Base-by-base conservation (phyloP, 92 coral and sea anemone species). In the Bergia puertoricense region DNA sequence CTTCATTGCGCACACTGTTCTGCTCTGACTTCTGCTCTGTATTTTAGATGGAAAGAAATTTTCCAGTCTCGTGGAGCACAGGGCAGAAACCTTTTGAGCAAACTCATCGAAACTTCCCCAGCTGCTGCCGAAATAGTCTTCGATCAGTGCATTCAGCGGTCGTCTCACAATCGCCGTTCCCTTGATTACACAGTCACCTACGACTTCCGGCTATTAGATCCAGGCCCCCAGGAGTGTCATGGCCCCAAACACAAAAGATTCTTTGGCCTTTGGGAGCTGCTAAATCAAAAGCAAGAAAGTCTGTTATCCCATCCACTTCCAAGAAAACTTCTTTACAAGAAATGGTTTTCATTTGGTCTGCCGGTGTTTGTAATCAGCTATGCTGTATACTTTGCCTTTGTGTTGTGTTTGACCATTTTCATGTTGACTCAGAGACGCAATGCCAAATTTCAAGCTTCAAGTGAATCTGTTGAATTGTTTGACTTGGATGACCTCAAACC, bases 201-300 rank as follows among this genome's bases (percentile, higher is more conserved):
- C 67, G 98, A 95, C 85, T 95, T 95, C 86, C 89, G 91, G 42
- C 81, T 94, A 56, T 91, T 95, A 36, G 98, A 95, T 83, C 95
- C 98, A 88, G 98, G 97, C 37, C 94, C 95, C 41, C 85, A 71
- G 44, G 88, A 91, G 56, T 39, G 23, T 50, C 44, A 65, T 57
- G 83, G 88, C 16, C 74, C 95, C 1, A 42, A 69, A 72, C 57
- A 71, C 16, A 74, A 76, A 73, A 92, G 94, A 9, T 94, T 94
- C 78, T 91, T 90, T 81, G 97, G 95, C 8, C 88, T 91, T 62
- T 30, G 87, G 87, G 94, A 87, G 45, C 89, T 94, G 93, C 92
- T 93, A 13, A 74, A 91, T 8, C 89, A 93, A 77, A 80, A 92
- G 51, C 92, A 91, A 41, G 91, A 93, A 22, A 91, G 85, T 0